Evolutionary conservation across 2,113 vertebrate species (phyloP), one percentile per base, ranked within the genome.

Genomic region (Chamaea fasciata): DNA sequence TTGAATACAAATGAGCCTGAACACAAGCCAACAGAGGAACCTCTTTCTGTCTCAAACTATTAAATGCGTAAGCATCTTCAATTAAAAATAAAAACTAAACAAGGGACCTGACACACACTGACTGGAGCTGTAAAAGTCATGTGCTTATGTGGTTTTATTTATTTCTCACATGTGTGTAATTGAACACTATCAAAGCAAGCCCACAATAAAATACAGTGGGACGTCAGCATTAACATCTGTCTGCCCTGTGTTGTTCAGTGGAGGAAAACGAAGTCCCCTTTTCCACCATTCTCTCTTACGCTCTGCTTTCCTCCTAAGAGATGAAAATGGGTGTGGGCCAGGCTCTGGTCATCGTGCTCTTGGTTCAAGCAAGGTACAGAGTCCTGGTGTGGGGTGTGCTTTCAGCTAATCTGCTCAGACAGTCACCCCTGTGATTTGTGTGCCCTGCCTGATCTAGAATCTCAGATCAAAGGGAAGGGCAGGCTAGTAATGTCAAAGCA

Each of bases 1-100:
- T 87, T 94, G 85, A 95, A 96, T 90, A 77, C 79, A 95, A 96
- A 93, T 93, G n/a, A 93, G 42, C 37, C 71, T 88, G 82, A 90
- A 56, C 44, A 22, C 20, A 78, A 89, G 76, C 79, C 88, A 92
- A 46, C 7, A 22, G 65, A 89, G 79, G 31, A 79, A 90, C 73
- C 41, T 94, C 73, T 47, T 94, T 93, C 79, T 90, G 64, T 50
- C 86, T 82, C 35, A 57, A 87, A 7, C 64, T 89, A 84, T 92
- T 81, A 94, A 93, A 93, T 84, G 83, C 60, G 83, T 89, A 86
- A 92, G 62, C 68, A 89, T 92, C 86, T 81, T 84, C 83, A 92
- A 81, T 86, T 87, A 90, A 88, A 94, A 87, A 39, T 62, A 67
- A 55, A 78, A 81, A 77, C 24, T 52, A 60, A 94, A 93, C 55